These are phyloP conservation scores for Meloidogyne floridensis DNA, from an alignment of 1,140 invertebrate species.

Conservation along the genomic window DNA sequence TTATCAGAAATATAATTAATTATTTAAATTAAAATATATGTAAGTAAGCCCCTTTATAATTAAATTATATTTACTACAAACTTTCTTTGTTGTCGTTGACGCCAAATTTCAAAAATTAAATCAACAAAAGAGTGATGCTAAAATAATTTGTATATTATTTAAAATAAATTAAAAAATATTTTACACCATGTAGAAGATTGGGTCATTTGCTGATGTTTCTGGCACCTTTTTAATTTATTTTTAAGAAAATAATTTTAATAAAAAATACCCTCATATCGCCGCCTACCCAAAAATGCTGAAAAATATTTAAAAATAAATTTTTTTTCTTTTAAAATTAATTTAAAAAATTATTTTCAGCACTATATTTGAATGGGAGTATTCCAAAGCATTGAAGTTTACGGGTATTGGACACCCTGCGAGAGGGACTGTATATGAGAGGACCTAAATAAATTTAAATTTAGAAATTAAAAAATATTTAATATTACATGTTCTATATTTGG, in stretches of 20 bases:
- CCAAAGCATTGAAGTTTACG: constrained; percentile 58
- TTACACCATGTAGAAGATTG: constrained; percentile 45
- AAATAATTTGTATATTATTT: constrained; percentile 67
- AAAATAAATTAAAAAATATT: constrained; percentile 57
- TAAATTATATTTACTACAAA: constrained; percentile 36
- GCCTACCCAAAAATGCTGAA: constrained; percentile 62
- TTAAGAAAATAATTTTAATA: not conserved
- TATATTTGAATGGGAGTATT: constrained; percentile 64
- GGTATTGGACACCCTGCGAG: constrained; percentile 56
- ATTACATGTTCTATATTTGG: constrained; percentile 60
- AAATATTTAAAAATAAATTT: constrained; percentile 2
- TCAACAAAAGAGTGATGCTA: constrained; percentile 69
- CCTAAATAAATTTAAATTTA: not conserved
- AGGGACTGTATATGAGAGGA: constrained; percentile 64
- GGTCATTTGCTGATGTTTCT: constrained; percentile 39
- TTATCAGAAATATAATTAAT: no score
- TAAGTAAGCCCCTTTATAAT: not conserved
- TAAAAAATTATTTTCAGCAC: constrained; percentile 30
- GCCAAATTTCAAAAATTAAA: constrained; percentile 65
- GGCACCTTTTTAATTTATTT: constrained; percentile 28
- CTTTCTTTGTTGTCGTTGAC: constrained; percentile 56
- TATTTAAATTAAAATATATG: not conserved
- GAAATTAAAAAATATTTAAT: not conserved
- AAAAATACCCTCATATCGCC: constrained; percentile 56
- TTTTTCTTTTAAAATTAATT: not conserved